Base-by-base conservation (phyloP, 1,140 invertebrate species). In the Telenomus remus region DNA sequence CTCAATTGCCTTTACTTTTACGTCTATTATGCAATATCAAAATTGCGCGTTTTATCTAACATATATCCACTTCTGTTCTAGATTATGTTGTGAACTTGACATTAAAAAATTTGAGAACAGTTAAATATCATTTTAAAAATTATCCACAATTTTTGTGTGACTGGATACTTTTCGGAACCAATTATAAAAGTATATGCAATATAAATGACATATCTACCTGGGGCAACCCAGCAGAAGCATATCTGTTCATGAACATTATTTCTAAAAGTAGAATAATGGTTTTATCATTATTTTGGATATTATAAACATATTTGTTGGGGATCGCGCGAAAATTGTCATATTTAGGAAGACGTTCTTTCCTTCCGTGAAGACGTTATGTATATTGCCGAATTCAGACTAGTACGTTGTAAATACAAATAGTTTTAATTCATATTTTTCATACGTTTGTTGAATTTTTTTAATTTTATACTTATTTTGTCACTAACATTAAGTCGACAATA, bases 211-310 rank as follows among this genome's bases (percentile, higher is more conserved):
- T 79, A 79, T 79, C 78, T 61, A 65, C 66, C n/a, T n/a, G n/a
- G 70, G 68, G 50, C 34, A 51, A 60, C 65, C 75, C 71, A 64
- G 73, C 74, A 66, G 60, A 46, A 82, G 82, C 81, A 84, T 85
- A 86, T 86, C 80, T 84, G 84, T 86, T 87, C 81, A 85, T 86
- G 82, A 83, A 65, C 60, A 79, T 84, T 78, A 74, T 84, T 85
- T 87, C 19, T 83, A 70, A 81, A 84, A 79, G 68, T 79, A 78
- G 70, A 76, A 55, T 3, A 61, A 13, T 53, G 50, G 73, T 83
- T 80, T 55, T 55, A 59, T 81, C 81, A 37, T 43, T 71, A 70
- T 50, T 47, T 66, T 60, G 39, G 46, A 34, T 42, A 56, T 78
- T 81, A n/a, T n/a, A 72, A 59, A 53, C 79, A 81, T 74, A 69